Base-by-base conservation (phyloP, 2,113 vertebrate genomes). In the Galeopterus variegatus region DNA sequence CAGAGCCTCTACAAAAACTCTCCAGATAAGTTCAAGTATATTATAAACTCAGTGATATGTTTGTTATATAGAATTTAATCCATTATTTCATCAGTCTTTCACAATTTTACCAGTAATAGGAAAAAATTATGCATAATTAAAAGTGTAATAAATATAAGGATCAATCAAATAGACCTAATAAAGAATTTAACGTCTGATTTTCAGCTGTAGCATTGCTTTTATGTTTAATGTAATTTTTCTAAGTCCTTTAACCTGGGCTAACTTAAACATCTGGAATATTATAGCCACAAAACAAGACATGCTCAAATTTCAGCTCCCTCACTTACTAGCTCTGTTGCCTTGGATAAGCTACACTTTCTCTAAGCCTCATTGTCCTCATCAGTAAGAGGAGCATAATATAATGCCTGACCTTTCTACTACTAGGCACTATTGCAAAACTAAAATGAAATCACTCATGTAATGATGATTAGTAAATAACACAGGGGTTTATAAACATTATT, bases 21-120 rank as follows among this genome's bases (percentile, higher is more conserved):
- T 87, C 64, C 31, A 33, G 8, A 19, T 77, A 94, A 67, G 14
- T 88, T 88, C 56, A 88, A 76, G 33, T 69, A 52, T 72, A 9
- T 48, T 67, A 18, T 52, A 56, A 94, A 87, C 17, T 96, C 36
- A 28, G 1, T 84, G 28, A 75, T 62, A 52, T 14, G 76, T 62
- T 76, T 62, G 13, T 56, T 95, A 84, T 36, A 80, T 76, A 90
- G 8, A 96, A 67, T 93, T 58, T 93, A 69, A 45, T 79, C 13
- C 24, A 88, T 56, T 11, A 76, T 45, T 84, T 58, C 26, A 13
- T 90, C 19, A 76, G n/a, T 54, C 12, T 76, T 92, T 91, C 13
- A 80, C 50, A 87, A 50, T 83, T 72, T 75, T 81, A 75, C 26
- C 26, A 58, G 85, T 80, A 88, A 94, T 72, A 88, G 6, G 6